Percentiles rank a stretch among this genome's conserved stretches.
Conservation (phyloP, 1,140 invertebrate species). For the Goniozus legneri region DNA sequence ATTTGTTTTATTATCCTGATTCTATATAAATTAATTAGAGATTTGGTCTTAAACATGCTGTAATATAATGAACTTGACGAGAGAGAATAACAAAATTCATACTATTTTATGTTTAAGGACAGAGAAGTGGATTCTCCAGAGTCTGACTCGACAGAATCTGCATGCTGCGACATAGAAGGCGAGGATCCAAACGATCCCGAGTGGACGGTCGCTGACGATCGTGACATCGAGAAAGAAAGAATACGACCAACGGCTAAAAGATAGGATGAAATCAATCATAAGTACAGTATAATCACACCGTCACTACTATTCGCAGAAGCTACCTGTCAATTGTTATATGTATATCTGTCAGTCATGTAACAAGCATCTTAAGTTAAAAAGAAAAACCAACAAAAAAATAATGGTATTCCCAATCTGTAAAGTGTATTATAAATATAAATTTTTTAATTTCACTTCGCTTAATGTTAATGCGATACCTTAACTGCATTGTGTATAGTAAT, state of each 20-base stretch:
- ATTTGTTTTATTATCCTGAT: too few relatives aligned
- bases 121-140: slow-evolving; percentile 46
- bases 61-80: too few relatives aligned
- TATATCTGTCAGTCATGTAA: slow-evolving; percentile 49
- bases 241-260: slow-evolving; percentile 52
- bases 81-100: too few relatives aligned
- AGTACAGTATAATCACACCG: slow-evolving; percentile 40
- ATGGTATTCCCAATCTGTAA: slow-evolving; percentile 54
- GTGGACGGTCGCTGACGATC: slow-evolving; percentile 61
- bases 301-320: slow-evolving; percentile 44
- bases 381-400: too few relatives aligned
- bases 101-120: not conserved
- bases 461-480: slow-evolving; percentile 37
- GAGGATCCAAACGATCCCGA: slow-evolving; percentile 81
- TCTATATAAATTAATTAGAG: too few relatives aligned
- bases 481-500: slow-evolving; percentile 39
- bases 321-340: slow-evolving; percentile 54
- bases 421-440: slow-evolving; percentile 58
- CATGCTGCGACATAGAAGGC: slow-evolving; percentile 57
- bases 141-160: slow-evolving; percentile 62
- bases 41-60: too few relatives aligned
- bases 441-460: slow-evolving; percentile 54
- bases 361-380: slow-evolving; percentile 48
- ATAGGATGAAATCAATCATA: slow-evolving; percentile 46
- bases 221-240: slow-evolving; percentile 50